Evolutionary conservation across 2,113 vertebrate species (phyloP).

Genomic region (Lophura nycthemera): DNA sequence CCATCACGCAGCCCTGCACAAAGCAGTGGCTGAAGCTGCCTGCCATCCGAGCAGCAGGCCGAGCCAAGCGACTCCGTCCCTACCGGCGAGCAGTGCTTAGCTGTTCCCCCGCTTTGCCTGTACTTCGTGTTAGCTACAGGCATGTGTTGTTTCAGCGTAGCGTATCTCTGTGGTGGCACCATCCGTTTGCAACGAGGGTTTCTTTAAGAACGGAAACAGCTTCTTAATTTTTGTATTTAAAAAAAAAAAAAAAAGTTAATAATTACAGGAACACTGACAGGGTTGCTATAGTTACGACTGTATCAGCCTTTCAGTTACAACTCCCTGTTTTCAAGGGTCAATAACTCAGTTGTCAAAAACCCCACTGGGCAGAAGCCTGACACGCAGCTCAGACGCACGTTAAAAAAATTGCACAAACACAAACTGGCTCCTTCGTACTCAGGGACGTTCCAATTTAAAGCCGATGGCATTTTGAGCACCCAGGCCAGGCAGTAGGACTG

Average conservation of each 20-base stretch:
- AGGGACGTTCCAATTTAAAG: not conserved
- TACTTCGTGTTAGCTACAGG: not conserved
- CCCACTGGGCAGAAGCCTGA: conserved; percentile 66
- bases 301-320: conserved; percentile 69
- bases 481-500: fast-evolving
- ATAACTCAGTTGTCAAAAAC: conserved; percentile 73
- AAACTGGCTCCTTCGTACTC: not conserved
- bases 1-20: not conserved
- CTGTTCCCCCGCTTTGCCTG: not conserved
- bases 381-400: conserved; percentile 43
- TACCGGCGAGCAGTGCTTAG: not conserved
- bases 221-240: conserved; percentile 54
- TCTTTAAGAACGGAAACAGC: conserved; percentile 24
- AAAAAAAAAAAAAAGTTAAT: conserved; percentile 54
- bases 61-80: not conserved
- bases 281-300: conserved; percentile 73
- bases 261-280: conserved; percentile 68
- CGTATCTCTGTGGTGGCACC: not conserved
- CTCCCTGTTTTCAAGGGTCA: conserved; percentile 68
- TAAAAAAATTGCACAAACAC: conserved; percentile 49
- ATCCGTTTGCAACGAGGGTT: not conserved
- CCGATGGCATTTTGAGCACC: not conserved
- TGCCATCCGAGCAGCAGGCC: not conserved
- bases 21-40: not conserved
- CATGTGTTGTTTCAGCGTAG: not conserved